A percentile compares a stretch with the other conserved stretches of the same genome.
Conservation (phyloP, 92 coral and sea anemone species). For the Phenganax subtilis region DNA sequence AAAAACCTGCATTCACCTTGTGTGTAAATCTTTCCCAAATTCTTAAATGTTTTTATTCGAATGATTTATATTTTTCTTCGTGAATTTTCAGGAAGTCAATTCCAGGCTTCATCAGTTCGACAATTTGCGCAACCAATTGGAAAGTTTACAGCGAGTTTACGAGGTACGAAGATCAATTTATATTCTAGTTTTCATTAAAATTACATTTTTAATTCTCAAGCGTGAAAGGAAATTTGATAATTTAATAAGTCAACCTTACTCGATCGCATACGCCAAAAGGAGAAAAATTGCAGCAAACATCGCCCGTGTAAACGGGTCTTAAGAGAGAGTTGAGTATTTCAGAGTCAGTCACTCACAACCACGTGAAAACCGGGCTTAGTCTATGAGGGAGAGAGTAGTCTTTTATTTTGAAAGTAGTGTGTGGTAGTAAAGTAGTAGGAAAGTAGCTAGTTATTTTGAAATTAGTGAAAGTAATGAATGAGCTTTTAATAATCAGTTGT, state of each 20-base stretch:
- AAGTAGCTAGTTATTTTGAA: too few species aligned
- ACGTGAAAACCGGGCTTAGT: background rate
- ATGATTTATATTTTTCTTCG: slow-evolving; percentile 2
- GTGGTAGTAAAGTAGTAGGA: too few species aligned
- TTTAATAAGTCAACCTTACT: too few species aligned
- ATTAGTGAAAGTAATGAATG: background rate
- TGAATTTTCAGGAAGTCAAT: slow-evolving; percentile 66
- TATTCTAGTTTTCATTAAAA: too few species aligned
- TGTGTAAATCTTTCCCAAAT: background rate
- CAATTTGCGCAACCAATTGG: slow-evolving; percentile 69
- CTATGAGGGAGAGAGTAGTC: background rate
- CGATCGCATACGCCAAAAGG: too few species aligned
- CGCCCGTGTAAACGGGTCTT: too few species aligned
- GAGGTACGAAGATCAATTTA: slow-evolving; percentile 45
- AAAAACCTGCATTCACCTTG: background rate
- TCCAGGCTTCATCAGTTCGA: slow-evolving; percentile 63
- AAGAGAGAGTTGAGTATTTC: background rate
- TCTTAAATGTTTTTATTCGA: too few species aligned
- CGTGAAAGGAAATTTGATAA: too few species aligned
- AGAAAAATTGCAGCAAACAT: too few species aligned
- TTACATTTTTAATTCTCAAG: too few species aligned
- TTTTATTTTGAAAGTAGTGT: background rate
- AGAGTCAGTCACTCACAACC: background rate
- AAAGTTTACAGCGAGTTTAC: slow-evolving; percentile 78
- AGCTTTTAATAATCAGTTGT: background rate